Percentiles rank a stretch among this genome's conserved stretches.
Conservation (phyloP, 2,888 invertebrate genomes). For the Reticulitermes lucifugus region DNA sequence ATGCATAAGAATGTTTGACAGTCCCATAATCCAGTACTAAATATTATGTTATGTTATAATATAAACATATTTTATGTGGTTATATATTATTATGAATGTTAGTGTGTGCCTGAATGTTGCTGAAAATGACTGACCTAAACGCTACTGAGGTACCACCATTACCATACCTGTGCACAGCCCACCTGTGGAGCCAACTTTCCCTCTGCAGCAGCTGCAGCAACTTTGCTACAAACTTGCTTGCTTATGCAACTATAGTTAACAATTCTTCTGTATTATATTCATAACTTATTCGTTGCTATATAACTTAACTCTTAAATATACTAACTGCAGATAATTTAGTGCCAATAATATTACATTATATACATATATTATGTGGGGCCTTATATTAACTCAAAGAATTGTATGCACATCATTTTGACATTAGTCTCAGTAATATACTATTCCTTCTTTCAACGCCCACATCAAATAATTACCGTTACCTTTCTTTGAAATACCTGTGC, state of each 20-base stretch:
- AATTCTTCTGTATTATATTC: neutral
- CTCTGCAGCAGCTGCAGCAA: neutral
- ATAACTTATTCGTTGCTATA: neutral
- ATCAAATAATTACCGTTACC: neutral
- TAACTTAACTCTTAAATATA: constrained; percentile 5
- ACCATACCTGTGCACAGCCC: neutral
- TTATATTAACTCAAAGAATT: neutral
- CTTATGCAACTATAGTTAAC: neutral
- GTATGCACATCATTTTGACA: neutral
- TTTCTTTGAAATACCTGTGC: neutral
- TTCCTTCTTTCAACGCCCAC: neutral
- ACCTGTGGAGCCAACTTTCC: neutral
- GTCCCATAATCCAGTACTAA: no score
- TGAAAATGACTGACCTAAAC: neutral
- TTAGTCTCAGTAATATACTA: neutral
- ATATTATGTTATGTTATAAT: no score
- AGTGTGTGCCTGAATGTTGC: neutral
- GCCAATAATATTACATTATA: neutral
- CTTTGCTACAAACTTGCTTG: neutral
- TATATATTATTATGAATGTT: no score
- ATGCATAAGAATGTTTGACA: no score
- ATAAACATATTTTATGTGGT: no score
- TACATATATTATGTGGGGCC: neutral
- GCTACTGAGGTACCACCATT: neutral
- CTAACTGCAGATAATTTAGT: neutral